Conservation (phyloP, 35 echinoderm and acorn worm genomes). For the Chiridota heheva region DNA sequence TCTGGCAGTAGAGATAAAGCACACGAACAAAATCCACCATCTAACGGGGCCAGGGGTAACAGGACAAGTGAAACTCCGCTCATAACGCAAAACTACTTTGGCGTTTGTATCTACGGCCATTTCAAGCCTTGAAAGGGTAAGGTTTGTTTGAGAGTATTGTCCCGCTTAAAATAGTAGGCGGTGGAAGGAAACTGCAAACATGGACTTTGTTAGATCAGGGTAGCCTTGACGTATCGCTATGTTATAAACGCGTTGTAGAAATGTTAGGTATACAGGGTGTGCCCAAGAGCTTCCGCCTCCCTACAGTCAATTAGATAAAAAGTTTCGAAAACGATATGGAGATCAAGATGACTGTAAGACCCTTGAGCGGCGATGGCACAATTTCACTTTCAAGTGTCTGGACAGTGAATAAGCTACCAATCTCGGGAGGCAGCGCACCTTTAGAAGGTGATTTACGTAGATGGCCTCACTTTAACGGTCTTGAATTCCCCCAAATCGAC, state of each 20-base stretch:
- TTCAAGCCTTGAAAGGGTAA: too few relatives aligned
- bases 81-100: too few relatives aligned
- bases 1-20: too few relatives aligned
- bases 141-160: too few relatives aligned
- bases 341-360: not conserved
- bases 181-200: not conserved
- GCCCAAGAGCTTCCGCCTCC: too few relatives aligned
- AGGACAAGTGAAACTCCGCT: too few relatives aligned
- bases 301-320: too few relatives aligned
- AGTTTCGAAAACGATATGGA: too few relatives aligned
- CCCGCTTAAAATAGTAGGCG: not conserved
- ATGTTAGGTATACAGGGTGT: too few relatives aligned
- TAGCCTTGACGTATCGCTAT: slow-evolving; percentile 11
- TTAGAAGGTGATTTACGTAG: not conserved
- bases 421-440: not conserved
- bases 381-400: not conserved
- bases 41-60: too few relatives aligned
- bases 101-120: too few relatives aligned
- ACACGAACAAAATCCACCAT: too few relatives aligned
- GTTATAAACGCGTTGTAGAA: slow-evolving; percentile 12
- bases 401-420: not conserved
- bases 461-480: not conserved
- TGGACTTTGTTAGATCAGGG: not conserved
- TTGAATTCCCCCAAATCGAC: slow-evolving; percentile 16
- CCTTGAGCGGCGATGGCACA: not conserved